Conservation (phyloP, 2,888 invertebrate genomes). For the Acanthosepion pharaonis region DNA sequence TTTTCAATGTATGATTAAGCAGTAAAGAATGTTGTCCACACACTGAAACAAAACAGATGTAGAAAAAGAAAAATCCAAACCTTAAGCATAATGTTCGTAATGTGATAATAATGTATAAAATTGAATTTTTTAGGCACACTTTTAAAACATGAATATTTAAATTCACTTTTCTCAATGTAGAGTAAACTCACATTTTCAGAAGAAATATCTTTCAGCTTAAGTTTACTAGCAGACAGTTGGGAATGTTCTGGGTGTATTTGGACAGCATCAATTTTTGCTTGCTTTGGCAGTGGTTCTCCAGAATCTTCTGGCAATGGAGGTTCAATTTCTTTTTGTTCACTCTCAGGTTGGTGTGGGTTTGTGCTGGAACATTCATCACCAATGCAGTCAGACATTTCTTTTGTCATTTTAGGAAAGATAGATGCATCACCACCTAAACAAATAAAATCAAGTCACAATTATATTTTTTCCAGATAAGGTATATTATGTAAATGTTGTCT, state of each 20-base stretch:
- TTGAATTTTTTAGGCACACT: neutral
- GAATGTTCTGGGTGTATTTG: neutral
- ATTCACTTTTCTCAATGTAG: neutral
- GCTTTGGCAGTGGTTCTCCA: neutral
- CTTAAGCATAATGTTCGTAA: too few species aligned
- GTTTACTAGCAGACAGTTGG: neutral
- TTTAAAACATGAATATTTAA: neutral
- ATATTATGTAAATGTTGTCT: neutral
- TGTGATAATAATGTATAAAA: neutral
- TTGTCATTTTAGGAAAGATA: conserved; percentile 80
- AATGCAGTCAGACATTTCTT: neutral
- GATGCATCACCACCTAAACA: conserved; percentile 86
- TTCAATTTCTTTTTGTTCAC: neutral
- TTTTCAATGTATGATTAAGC: neutral
- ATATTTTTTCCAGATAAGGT: too few species aligned
- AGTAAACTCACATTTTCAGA: neutral
- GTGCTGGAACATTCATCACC: neutral
- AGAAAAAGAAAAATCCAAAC: too few species aligned
- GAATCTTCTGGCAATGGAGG: neutral
- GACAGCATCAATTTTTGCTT: neutral
- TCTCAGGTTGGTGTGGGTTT: neutral
- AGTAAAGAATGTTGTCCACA: too few species aligned
- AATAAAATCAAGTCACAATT: too few species aligned
- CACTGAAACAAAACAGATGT: too few species aligned
- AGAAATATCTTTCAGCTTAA: neutral